Base-by-base conservation (phyloP, 2,113 vertebrate species). In the Ammodytes marinus region DNA sequence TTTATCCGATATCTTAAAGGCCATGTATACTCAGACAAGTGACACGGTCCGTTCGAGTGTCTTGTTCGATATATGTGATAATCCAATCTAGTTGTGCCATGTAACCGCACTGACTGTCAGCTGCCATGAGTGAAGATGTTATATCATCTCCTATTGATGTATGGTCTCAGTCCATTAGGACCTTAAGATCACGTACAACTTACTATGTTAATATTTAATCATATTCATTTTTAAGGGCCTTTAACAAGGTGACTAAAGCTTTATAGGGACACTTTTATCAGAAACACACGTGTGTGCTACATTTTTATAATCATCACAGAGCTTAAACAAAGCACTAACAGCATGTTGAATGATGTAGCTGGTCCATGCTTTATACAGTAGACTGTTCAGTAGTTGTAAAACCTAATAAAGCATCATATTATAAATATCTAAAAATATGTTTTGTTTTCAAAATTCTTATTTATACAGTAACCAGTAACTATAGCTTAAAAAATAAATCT, bases 171-270 rank as follows among this genome's bases (percentile, higher is more conserved):
- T 27, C 27, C 27, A 27, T 27, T 3, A 40, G 14, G 42, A 60
- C 39, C 1, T 27, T n/a, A 50, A 42, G 13, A 27, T 11, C 3
- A 58, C 6, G 27, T 70, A 58, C 7, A 27, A 50, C 55, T 67
- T 13, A 66, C 12, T 50, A 7, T 5, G 17, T 53, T 68, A 46
- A 52, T 17, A 72, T 55, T 59, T 14, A 27, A 46, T 67, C 42
- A 19, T 50, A 60, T 35, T 50, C 13, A 35, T 69, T 58, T 45
- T 64, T 58, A 66, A 37, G 19, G 8, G 17, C 0, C 11, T 75
- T 74, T 67, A 86, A 74, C 37, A 53, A 19, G 69, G 47, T 49
- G 69, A 53, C 65, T 58, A 71, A 53, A 60, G 50, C 49, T 72
- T 58, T 17, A 49, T 52, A 27, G 47, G 53, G 79, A 46, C 15